Conservation (phyloP, 2,888 invertebrate species). For the Ypsolopha scabrella region DNA sequence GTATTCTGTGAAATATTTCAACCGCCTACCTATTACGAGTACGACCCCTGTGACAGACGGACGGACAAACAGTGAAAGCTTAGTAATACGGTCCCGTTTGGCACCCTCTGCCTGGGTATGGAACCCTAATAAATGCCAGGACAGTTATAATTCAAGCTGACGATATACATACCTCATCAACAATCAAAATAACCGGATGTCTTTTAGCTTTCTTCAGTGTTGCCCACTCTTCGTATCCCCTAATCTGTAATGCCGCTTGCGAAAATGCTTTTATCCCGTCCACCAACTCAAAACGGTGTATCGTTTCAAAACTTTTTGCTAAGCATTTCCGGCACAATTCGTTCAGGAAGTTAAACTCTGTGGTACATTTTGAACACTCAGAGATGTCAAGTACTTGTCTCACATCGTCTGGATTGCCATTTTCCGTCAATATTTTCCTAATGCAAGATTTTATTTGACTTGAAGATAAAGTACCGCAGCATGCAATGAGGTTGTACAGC, state of each 20-base stretch:
- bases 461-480: slow-evolving; percentile 31
- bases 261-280: slow-evolving; percentile 54
- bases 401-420: slow-evolving; percentile 37
- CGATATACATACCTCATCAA: slow-evolving; percentile 72
- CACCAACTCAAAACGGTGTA: slow-evolving; percentile 42
- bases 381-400: slow-evolving; percentile 19
- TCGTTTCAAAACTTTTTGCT: slow-evolving; percentile 36
- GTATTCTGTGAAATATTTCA: too few species aligned
- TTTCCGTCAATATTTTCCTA: slow-evolving; percentile 45
- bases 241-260: slow-evolving; percentile 40
- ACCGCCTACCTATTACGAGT: too few species aligned
- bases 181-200: slow-evolving; percentile 73
- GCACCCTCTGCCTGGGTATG: too few species aligned
- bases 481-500: slow-evolving; percentile 51
- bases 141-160: neutral
- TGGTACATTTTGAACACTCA: slow-evolving; percentile 32
- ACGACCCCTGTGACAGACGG: too few species aligned
- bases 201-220: slow-evolving; percentile 53
- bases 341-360: slow-evolving; percentile 31
- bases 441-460: slow-evolving; percentile 46
- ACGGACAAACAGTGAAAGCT: too few species aligned
- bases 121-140: neutral
- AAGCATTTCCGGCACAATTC: slow-evolving; percentile 49
- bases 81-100: too few species aligned
- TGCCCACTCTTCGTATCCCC: slow-evolving; percentile 41